phyloP scores from a whole-genome alignment of 2,797 vertebrate species.

The Gobio occitaniae region DNA sequence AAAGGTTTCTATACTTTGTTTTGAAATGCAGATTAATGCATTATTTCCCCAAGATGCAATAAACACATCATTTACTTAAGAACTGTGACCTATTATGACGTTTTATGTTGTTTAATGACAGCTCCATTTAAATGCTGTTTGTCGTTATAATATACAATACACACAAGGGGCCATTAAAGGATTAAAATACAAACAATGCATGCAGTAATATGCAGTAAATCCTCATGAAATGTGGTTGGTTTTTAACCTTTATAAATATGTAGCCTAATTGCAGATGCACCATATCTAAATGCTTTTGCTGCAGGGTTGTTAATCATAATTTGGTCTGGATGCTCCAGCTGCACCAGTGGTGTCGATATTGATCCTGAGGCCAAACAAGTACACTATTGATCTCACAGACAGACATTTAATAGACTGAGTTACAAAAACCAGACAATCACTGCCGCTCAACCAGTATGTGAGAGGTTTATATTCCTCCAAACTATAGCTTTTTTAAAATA shows the following conservation, averaged over 20 bases:
- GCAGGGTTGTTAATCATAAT: slow-evolving; percentile 28
- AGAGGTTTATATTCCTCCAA: not conserved
- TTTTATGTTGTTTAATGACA: slow-evolving; percentile 1
- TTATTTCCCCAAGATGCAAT: not conserved
- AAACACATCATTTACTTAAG: not conserved
- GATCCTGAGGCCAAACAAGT: slow-evolving; percentile 41
- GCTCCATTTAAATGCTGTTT: not conserved
- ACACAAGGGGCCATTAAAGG: not conserved
- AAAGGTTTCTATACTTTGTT: not conserved
- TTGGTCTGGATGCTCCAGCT: not conserved
- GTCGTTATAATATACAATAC: not conserved
- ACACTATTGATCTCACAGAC: slow-evolving; percentile 49
- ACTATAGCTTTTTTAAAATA: not conserved
- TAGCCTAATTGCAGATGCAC: slow-evolving; percentile 8
- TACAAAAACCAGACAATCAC: slow-evolving; percentile 38
- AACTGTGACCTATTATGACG: not conserved
- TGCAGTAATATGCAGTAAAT: not conserved
- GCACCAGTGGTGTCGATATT: slow-evolving; percentile 41
- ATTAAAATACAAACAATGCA: slow-evolving; percentile 5
- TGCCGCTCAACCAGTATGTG: not conserved
- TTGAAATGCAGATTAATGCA: slow-evolving; percentile 6
- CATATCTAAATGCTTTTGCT: not conserved
- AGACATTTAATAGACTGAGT: slow-evolving; percentile 51
- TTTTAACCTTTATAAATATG: not conserved
- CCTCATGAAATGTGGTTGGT: not conserved